phyloP scores from a whole-genome alignment of 2,888 invertebrate species.

The Crossocerus cetratus region DNA sequence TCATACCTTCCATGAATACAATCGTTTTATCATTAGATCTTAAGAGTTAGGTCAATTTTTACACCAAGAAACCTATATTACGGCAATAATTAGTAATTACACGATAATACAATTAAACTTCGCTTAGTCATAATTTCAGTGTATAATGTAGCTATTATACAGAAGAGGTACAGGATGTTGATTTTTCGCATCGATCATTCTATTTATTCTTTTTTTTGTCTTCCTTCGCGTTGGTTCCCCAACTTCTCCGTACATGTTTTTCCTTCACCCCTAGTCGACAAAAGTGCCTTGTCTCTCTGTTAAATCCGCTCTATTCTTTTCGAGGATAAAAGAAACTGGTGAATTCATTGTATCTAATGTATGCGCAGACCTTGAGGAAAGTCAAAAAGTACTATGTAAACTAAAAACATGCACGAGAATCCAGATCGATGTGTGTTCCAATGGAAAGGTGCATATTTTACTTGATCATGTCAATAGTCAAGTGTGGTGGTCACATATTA shows the following conservation, averaged over 20 bases:
- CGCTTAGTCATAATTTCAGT: slow-evolving; percentile 64
- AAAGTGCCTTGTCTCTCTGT: slow-evolving; percentile 27
- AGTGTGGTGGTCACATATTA: slow-evolving; percentile 45
- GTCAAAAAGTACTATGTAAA: slow-evolving; percentile 6
- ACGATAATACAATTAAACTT: slow-evolving; percentile 73
- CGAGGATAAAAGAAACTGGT: slow-evolving; percentile 20
- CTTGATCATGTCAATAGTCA: background rate
- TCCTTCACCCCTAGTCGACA: slow-evolving; percentile 27
- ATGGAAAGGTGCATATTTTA: background rate
- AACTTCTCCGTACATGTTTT: slow-evolving; percentile 17
- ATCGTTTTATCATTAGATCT: slow-evolving; percentile 67
- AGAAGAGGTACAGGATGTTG: slow-evolving; percentile 72
- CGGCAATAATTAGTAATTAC: slow-evolving; percentile 76
- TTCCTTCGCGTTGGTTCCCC: slow-evolving; percentile 20
- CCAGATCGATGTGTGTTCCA: background rate
- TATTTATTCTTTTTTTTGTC: slow-evolving; percentile 38
- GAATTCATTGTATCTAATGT: slow-evolving; percentile 47
- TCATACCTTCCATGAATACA: slow-evolving; percentile 61
- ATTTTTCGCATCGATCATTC: slow-evolving; percentile 49
- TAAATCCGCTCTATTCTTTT: slow-evolving; percentile 35
- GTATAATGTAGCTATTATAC: slow-evolving; percentile 74
- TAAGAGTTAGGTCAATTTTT: slow-evolving; percentile 73
- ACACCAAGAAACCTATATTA: slow-evolving; percentile 75
- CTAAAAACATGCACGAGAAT: slow-evolving; percentile 6
- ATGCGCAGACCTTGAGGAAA: slow-evolving; percentile 11